These are phyloP conservation scores for Sialis fuliginosa DNA, from an alignment of 2,888 invertebrate genomes.

Conservation along the genomic window DNA sequence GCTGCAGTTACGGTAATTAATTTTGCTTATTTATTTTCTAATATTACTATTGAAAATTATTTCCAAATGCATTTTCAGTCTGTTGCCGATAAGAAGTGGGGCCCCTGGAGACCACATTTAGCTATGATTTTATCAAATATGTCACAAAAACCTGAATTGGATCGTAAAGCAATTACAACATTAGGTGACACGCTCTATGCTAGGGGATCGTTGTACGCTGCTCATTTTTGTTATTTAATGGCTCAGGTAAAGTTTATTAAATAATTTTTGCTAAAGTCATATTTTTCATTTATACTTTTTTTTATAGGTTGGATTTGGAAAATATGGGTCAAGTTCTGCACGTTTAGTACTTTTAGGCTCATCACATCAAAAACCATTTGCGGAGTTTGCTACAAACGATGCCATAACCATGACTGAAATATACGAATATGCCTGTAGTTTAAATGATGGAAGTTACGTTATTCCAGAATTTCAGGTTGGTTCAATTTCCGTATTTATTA, in stretches of 20 bases:
- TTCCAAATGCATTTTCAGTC: slow-evolving; percentile 27
- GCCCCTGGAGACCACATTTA: slow-evolving; percentile 92
- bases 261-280: no score
- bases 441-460: slow-evolving; percentile 55
- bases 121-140: slow-evolving; percentile 88
- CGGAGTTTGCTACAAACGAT: slow-evolving; percentile 55
- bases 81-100: slow-evolving; percentile 57
- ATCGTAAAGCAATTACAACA: slow-evolving; percentile 57
- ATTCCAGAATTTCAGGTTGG: slow-evolving; percentile 57
- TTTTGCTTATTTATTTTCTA: neutral
- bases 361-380: slow-evolving; percentile 42
- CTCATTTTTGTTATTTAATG: slow-evolving; percentile 92
- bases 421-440: slow-evolving; percentile 79
- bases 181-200: slow-evolving; percentile 53
- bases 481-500: neutral
- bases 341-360: slow-evolving; percentile 71
- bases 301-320: slow-evolving; percentile 22
- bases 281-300: neutral
- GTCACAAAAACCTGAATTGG: slow-evolving; percentile 54
- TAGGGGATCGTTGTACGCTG: slow-evolving; percentile 72
- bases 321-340: slow-evolving; percentile 28
- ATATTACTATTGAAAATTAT: neutral
- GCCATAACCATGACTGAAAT: slow-evolving; percentile 90
- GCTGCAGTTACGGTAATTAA: slow-evolving; percentile 50
- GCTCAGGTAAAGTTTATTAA: slow-evolving; percentile 43